Conservation (phyloP, 2,113 vertebrate genomes). For the Siniperca chuatsi region DNA sequence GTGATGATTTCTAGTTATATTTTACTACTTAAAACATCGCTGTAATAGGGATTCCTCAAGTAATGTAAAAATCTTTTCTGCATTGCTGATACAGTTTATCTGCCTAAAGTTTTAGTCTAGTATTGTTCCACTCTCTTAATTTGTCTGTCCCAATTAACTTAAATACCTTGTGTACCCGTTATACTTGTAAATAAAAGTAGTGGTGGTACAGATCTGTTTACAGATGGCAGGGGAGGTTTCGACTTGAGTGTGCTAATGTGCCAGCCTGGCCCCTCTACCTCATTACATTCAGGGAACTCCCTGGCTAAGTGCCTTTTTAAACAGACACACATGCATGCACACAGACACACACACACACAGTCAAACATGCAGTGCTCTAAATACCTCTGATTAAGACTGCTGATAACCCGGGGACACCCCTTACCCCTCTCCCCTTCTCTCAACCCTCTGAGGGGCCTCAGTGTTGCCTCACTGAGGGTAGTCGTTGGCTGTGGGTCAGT, state of each 20-base stretch:
- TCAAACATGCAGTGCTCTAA: slow-evolving; percentile 26
- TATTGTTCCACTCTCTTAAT: background rate
- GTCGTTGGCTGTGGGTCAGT: slow-evolving; percentile 27
- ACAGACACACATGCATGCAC: slow-evolving; percentile 20
- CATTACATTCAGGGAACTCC: slow-evolving; percentile 61
- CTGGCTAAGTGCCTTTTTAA: slow-evolving; percentile 52
- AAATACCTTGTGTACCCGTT: background rate
- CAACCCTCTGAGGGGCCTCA: slow-evolving; percentile 21
- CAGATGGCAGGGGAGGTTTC: background rate
- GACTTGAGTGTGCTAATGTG: slow-evolving; percentile 24
- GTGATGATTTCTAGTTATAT: too few species aligned
- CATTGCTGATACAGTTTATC: background rate
- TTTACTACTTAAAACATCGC: background rate
- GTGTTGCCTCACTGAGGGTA: slow-evolving; percentile 33
- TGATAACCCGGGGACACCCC: slow-evolving; percentile 59
- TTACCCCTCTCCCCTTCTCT: slow-evolving; percentile 20
- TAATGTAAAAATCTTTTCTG: background rate
- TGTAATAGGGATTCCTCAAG: background rate
- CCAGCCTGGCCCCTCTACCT: slow-evolving; percentile 33
- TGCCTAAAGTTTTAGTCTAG: background rate
- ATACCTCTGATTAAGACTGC: slow-evolving; percentile 55
- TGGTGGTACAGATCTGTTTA: slow-evolving; percentile 13
- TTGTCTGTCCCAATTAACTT: slow-evolving; percentile 3
- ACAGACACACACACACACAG: background rate
- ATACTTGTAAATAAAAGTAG: slow-evolving; percentile 3